Percentiles rank a stretch among this genome's conserved stretches.
phyloP scores from a whole-genome alignment of 2,113 vertebrate genomes.

The Redunca redunca region DNA sequence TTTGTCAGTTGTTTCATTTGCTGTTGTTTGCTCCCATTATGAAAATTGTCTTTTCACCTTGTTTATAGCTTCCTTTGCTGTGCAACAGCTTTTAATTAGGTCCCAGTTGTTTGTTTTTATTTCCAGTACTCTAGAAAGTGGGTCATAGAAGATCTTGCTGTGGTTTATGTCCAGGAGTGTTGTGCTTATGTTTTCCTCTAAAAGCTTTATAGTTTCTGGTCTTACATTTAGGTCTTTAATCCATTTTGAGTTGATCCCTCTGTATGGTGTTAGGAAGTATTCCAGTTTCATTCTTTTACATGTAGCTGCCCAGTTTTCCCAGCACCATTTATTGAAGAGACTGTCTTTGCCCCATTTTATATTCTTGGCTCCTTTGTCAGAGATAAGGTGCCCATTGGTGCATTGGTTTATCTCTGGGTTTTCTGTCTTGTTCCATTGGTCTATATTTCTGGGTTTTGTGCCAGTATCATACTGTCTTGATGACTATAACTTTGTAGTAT shows the following conservation, averaged over 20 bases:
- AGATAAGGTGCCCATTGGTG: neutral
- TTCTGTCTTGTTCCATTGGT: neutral
- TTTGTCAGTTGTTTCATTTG: neutral
- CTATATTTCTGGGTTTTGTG: neutral
- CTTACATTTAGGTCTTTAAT: neutral
- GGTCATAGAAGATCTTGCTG: neutral
- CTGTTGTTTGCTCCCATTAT: neutral
- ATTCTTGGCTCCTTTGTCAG: neutral
- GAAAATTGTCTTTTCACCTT: neutral
- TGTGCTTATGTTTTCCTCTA: neutral
- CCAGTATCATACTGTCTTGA: neutral
- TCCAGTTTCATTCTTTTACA: neutral
- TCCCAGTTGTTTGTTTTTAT: neutral
- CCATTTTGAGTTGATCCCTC: neutral
- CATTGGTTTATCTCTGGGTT: neutral
- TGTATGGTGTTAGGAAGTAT: neutral
- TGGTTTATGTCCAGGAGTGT: neutral
- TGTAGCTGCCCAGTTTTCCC: neutral
- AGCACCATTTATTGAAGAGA: neutral
- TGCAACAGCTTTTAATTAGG: neutral
- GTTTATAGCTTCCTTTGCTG: neutral
- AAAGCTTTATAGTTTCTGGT: neutral
- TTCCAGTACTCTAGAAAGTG: neutral
- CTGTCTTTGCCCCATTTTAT: neutral
- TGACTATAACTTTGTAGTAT: neutral